Evolutionary conservation across 2,797 vertebrate genomes (phyloP), one percentile per base, ranked within the genome.

Genomic region (Microctenopoma steveboyesi): DNA sequence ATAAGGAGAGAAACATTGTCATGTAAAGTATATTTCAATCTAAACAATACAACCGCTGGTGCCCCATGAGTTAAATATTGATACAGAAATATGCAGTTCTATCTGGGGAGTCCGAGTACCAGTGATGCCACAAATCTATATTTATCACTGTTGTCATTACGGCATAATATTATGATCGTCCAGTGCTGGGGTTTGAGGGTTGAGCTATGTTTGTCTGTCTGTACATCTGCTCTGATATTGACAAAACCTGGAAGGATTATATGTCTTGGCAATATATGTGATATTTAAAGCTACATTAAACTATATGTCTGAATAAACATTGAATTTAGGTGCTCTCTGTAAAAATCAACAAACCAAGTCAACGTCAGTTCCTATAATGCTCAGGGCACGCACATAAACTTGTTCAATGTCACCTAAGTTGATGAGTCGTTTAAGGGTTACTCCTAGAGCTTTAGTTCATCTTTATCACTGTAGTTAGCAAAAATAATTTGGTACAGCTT

Each of bases 331-430:
- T 55, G 50, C 54, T 65, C 50, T 50, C 52, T 64, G 50, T 84
- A 78, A 86, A 82, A 85, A 74, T 80, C 79, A 86, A 84, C 78
- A 77, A 79, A 60, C 67, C 75, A 73, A 54, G 59, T 69, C 55
- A 60, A 56, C 72, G 64, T 52, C 74, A 76, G 62, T 56, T 51
- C 64, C 63, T 53, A 72, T 84, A 69, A 79, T 80, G 69, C 48
- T 64, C 13, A 62, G 54, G 35, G 55, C 62, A 52, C 76, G 11
- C 6, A 45, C 62, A 74, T 72, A 53, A 72, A 66, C 22, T 42
- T 65, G 30, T 52, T 69, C 46, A 66, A 72, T 4, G 39, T 47
- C 28, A 40, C 33, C 52, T 64, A 39, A 74, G 49, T 11, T 58
- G 50, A 78, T 54, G 61, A 16, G 55, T 67, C 50, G 18, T 30